These are phyloP conservation scores for Nipponia nippon DNA, from an alignment of 2,113 vertebrate genomes.

Conservation along the genomic window DNA sequence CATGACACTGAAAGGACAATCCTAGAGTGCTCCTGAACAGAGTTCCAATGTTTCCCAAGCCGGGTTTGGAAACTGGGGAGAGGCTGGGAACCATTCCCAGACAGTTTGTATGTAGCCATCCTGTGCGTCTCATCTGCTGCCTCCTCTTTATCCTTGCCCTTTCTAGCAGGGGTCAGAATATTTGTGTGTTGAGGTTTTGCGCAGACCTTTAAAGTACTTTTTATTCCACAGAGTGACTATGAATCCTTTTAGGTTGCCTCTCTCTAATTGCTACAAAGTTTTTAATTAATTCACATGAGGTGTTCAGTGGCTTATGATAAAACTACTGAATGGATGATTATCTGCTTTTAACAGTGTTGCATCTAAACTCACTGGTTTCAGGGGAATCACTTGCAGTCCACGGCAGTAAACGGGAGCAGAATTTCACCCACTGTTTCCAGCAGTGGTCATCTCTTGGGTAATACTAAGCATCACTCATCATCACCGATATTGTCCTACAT, in stretches of 20 bases:
- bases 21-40: background rate
- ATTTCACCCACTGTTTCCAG: background rate
- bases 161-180: background rate
- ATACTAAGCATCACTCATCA: background rate
- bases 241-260: background rate
- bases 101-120: fast-evolving
- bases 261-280: background rate
- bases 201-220: background rate
- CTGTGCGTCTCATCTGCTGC: background rate
- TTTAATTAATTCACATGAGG: background rate
- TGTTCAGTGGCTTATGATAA: fast-evolving
- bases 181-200: background rate
- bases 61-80: background rate
- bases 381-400: background rate
- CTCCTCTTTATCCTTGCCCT: background rate
- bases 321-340: background rate
- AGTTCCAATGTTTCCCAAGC: background rate
- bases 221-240: background rate
- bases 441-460: background rate
- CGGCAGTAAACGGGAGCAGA: background rate
- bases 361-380: background rate
- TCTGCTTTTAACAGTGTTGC: background rate
- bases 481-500: background rate
- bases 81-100: background rate
- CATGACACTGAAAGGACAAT: background rate